Conservation (phyloP, 2,797 vertebrate genomes). For the Morelia viridis region DNA sequence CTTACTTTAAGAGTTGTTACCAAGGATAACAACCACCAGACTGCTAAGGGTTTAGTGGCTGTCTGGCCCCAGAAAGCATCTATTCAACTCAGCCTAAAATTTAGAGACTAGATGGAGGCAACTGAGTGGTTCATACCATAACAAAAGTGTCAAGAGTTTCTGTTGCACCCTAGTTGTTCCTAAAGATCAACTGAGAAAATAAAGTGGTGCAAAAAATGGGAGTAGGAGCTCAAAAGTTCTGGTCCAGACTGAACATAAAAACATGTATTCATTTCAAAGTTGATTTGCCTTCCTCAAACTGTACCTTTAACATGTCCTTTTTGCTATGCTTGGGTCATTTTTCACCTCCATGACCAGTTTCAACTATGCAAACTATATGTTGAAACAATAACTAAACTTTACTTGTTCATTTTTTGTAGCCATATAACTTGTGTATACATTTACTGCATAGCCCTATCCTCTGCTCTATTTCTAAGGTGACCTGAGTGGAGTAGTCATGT, state of each 20-base stretch:
- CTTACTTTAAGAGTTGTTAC: slow-evolving; percentile 45
- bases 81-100: background rate
- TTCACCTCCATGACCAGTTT: background rate
- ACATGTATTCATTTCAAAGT: background rate
- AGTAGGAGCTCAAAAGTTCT: background rate
- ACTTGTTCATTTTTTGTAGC: background rate
- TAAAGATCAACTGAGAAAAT: background rate
- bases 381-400: background rate
- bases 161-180: background rate
- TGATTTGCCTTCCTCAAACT: background rate
- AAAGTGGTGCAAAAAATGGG: background rate
- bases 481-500: background rate
- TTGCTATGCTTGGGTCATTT: no score
- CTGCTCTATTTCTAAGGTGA: background rate
- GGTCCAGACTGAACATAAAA: background rate
- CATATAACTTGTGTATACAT: background rate
- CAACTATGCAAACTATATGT: background rate
- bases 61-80: slow-evolving; percentile 15
- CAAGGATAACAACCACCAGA: slow-evolving; percentile 39
- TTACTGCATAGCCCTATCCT: background rate
- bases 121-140: background rate
- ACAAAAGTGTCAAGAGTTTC: background rate
- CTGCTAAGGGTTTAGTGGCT: slow-evolving; percentile 27
- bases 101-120: slow-evolving; percentile 12
- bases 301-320: background rate